These are phyloP conservation scores for Eremobia ochroleuca DNA, from an alignment of 2,888 invertebrate species.

Conservation along the genomic window DNA sequence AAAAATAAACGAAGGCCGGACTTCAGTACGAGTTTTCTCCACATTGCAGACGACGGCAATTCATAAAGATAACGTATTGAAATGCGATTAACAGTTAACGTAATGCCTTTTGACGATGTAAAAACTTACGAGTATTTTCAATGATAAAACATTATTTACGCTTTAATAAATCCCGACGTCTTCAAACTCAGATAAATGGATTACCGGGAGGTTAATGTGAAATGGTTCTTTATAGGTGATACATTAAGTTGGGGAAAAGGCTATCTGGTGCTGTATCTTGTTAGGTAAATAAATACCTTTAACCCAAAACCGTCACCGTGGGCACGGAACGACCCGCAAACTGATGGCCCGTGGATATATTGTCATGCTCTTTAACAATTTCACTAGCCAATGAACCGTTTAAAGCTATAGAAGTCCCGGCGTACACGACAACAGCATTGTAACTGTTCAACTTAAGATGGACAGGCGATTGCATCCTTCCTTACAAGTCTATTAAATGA, in stretches of 20 bases:
- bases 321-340: slow-evolving; percentile 77
- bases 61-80: slow-evolving; percentile 84
- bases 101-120: slow-evolving; percentile 81
- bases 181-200: slow-evolving; percentile 71
- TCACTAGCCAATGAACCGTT: slow-evolving; percentile 71
- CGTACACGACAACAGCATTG: slow-evolving; percentile 65
- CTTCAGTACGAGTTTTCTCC: slow-evolving; percentile 79
- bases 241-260: slow-evolving; percentile 76
- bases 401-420: slow-evolving; percentile 62
- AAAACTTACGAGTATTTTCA: slow-evolving; percentile 77
- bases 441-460: slow-evolving; percentile 70
- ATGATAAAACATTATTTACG: slow-evolving; percentile 81
- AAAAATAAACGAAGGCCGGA: slow-evolving; percentile 76
- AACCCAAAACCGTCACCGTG: slow-evolving; percentile 82
- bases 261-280: slow-evolving; percentile 78
- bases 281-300: slow-evolving; percentile 86
- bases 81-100: slow-evolving; percentile 82
- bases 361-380: slow-evolving; percentile 69
- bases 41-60: slow-evolving; percentile 77
- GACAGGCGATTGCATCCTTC: slow-evolving; percentile 68
- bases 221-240: slow-evolving; percentile 76
- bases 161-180: slow-evolving; percentile 80
- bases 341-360: slow-evolving; percentile 71
- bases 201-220: slow-evolving; percentile 70
- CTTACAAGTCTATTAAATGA: slow-evolving; percentile 66